Percentiles rank a stretch among this genome's conserved stretches.
Conservation (phyloP, 1,140 invertebrate genomes). For the Zaprionus camerounensis region DNA sequence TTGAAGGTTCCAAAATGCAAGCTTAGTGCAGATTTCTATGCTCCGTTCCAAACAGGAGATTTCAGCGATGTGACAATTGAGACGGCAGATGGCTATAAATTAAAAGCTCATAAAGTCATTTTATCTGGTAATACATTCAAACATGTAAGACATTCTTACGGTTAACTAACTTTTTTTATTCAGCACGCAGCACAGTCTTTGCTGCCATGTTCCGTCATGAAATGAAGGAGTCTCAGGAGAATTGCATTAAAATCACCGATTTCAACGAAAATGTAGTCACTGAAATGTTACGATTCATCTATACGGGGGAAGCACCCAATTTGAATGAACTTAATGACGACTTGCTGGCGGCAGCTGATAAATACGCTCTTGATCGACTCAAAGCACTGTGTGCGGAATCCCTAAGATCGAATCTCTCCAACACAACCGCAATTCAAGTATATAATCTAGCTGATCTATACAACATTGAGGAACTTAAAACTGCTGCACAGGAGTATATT, state of each 20-base stretch:
- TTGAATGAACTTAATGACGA: background rate
- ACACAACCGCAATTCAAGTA: background rate
- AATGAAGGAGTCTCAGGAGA: background rate
- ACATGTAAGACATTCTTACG: background rate
- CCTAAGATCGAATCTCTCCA: background rate
- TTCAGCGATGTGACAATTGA: background rate
- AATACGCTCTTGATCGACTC: background rate
- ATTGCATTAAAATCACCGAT: background rate
- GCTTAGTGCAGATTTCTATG: background rate
- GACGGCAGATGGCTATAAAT: background rate
- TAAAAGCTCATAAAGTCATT: background rate
- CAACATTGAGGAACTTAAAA: background rate
- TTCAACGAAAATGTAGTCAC: background rate
- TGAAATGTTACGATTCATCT: background rate
- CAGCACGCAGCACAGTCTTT: background rate
- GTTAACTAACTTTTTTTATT: background rate
- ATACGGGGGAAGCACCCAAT: background rate
- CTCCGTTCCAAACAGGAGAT: background rate
- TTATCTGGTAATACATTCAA: background rate
- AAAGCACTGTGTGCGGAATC: background rate
- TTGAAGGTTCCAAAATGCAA: background rate
- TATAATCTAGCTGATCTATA: background rate
- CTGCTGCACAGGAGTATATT: background rate
- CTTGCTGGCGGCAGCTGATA: background rate
- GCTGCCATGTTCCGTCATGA: background rate